These are phyloP conservation scores for Cherax quadricarinatus DNA, from an alignment of 1,140 invertebrate genomes.

Conservation along the genomic window DNA sequence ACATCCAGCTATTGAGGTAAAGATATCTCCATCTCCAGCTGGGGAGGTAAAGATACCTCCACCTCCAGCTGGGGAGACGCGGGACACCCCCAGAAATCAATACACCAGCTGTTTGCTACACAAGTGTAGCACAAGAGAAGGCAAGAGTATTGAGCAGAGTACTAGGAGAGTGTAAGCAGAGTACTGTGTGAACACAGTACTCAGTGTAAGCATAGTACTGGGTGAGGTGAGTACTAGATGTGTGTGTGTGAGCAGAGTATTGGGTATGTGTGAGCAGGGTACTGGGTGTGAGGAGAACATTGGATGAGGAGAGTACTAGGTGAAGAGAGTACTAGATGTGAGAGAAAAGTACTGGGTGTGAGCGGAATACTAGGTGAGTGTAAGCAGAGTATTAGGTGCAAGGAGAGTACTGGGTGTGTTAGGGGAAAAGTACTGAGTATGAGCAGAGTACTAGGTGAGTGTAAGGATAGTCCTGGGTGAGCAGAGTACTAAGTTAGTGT, in stretches of 20 bases:
- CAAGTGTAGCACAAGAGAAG: not conserved
- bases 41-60: too few species aligned
- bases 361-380: not conserved
- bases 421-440: not conserved
- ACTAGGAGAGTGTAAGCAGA: not conserved
- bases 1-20: too few species aligned
- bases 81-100: not conserved
- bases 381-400: not conserved
- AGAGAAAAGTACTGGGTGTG: not conserved
- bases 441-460: not conserved
- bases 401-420: not conserved
- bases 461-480: not conserved
- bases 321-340: not conserved
- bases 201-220: not conserved
- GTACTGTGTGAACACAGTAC: not conserved
- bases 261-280: not conserved
- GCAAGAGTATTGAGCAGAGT: not conserved
- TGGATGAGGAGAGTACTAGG: not conserved
- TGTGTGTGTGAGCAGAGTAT: not conserved
- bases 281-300: not conserved
- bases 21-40: too few species aligned
- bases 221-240: not conserved
- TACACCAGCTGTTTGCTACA: not conserved
- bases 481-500: not conserved
- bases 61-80: too few species aligned